Conservation (phyloP, 2,113 vertebrate species). For the Thermophis baileyi region DNA sequence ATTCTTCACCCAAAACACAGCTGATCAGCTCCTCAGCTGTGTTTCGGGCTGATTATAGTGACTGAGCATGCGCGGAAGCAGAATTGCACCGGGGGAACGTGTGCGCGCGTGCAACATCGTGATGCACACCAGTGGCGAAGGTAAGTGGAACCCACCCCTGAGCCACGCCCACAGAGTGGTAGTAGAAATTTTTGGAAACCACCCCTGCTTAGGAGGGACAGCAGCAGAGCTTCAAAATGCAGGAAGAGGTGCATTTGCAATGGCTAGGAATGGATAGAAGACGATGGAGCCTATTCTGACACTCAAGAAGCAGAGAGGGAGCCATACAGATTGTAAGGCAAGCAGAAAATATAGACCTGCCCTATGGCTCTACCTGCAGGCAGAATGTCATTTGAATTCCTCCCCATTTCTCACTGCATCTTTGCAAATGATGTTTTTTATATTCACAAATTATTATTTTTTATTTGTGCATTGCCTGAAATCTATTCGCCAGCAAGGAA, state of each 20-base stretch:
- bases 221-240: neutral
- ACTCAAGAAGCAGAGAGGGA: neutral
- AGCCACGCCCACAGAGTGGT: no score
- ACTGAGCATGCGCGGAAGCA: no score
- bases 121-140: no score
- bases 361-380: neutral
- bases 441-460: neutral
- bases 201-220: neutral
- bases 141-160: no score
- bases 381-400: neutral
- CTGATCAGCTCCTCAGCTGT: no score
- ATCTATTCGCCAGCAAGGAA: neutral
- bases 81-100: no score
- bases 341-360: neutral
- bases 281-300: neutral
- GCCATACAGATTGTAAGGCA: neutral
- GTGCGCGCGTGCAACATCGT: no score
- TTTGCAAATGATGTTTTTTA: neutral
- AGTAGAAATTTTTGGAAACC: no score
- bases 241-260: neutral
- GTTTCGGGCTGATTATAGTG: no score
- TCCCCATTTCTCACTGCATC: neutral
- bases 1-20: no score
- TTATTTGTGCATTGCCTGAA: neutral
- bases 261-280: neutral